Conservation (phyloP, 2,797 vertebrate genomes). For the Micromesistius poutassou region DNA sequence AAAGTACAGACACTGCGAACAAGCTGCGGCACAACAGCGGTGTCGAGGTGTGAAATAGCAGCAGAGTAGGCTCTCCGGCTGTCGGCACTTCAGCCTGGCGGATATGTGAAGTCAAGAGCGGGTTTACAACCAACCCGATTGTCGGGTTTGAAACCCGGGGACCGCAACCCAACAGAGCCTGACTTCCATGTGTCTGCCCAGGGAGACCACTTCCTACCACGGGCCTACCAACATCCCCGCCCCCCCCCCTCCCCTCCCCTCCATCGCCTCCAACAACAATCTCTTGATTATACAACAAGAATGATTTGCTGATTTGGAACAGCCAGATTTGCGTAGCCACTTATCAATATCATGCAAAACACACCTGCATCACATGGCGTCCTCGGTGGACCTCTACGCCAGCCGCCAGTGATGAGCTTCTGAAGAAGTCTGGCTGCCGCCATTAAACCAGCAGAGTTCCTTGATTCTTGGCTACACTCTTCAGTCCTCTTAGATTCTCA, state of each 20-base stretch:
- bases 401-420: not conserved
- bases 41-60: not conserved
- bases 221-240: not conserved
- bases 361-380: not conserved
- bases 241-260: not conserved
- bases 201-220: not conserved
- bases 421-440: constrained; percentile 3
- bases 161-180: not conserved
- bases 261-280: not conserved
- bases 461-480: constrained; percentile 28
- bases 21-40: not conserved
- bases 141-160: not conserved
- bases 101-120: not conserved
- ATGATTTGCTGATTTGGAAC: not conserved
- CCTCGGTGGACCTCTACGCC: not conserved
- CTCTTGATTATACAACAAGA: not conserved
- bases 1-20: not conserved
- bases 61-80: not conserved
- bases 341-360: not conserved
- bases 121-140: not conserved
- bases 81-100: not conserved
- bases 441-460: constrained; percentile 26
- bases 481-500: constrained; percentile 41
- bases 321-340: not conserved
- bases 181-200: not conserved